These are phyloP conservation scores for Odocoileus virginianus DNA, from an alignment of 2,113 vertebrate species.

Conservation along the genomic window DNA sequence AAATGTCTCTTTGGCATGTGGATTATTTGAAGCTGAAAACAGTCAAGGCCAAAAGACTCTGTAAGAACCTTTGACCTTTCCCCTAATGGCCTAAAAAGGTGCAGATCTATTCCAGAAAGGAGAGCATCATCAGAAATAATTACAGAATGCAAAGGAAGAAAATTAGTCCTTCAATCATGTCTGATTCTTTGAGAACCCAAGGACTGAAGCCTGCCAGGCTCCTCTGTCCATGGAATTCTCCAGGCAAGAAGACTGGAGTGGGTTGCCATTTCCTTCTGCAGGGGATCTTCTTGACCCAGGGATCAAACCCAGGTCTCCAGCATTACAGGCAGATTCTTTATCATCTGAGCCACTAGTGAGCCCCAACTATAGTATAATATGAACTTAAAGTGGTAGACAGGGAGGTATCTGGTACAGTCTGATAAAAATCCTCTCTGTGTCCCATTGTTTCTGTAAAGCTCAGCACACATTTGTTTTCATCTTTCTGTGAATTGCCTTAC, in stretches of 20 bases:
- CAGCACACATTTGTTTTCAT: background rate
- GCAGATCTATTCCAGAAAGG: background rate
- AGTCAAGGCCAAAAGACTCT: background rate
- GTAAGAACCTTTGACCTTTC: background rate
- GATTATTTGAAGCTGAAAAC: background rate
- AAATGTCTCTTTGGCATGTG: background rate
- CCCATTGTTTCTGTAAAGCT: background rate
- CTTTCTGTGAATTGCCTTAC: background rate
- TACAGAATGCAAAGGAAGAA: background rate
- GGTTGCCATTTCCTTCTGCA: background rate
- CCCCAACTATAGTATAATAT: background rate
- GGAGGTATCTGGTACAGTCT: background rate
- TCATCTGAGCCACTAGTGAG: background rate
- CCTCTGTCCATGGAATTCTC: background rate
- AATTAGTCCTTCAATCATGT: background rate
- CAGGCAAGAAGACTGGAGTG: background rate
- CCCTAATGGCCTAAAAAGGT: background rate
- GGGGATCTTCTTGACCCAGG: background rate
- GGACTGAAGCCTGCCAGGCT: background rate
- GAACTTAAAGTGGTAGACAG: background rate
- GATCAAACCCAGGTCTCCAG: background rate
- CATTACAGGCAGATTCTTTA: background rate
- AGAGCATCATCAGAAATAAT: background rate
- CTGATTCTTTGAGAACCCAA: background rate
- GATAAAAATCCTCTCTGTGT: background rate